Evolutionary conservation across 1,140 invertebrate genomes (phyloP), one percentile per base, ranked within the genome.

Genomic region (Nixonia krombeini): DNA sequence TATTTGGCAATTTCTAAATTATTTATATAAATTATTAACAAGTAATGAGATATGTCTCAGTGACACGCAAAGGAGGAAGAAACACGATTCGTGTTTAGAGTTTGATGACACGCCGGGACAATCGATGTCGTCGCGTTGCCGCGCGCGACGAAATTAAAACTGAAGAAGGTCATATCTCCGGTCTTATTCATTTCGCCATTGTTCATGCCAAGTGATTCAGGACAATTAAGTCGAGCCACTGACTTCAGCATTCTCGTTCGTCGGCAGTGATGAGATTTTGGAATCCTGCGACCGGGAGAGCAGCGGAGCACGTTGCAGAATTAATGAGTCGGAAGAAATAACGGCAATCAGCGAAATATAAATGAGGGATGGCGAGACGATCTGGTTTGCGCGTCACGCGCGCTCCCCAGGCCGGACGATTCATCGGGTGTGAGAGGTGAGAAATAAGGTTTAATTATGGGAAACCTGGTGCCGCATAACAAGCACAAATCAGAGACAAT

Each of bases 271-370:
- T 52, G 53, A 51, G 68, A 63, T 70, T 58, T 65, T 37, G 26
- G 38, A 18, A 40, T 23, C n/a, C 37, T 38, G 33, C 33, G 15
- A 26, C 23, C 46, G 76, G 75, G 58, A 59, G 58, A 59, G 52
- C 58, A 68, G 50, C 33, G 28, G 23, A 46, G 40, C 46, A 57
- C 52, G 53, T 62, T 52, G 57, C 57, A 44, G 70, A 78, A 65
- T 81, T 82, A 84, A 82, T 82, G 82, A 83, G 82, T 81, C 75
- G 79, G 74, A 82, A 81, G 78, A 76, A 83, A 82, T 83, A 81
- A 81, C 73, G 76, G 75, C 81, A 83, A 85, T 85, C 81, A 83
- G 77, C 78, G 65, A 85, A 84, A 82, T 84, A 82, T 82, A 82
- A 83, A 82, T 79, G 78, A 82, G 74, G 74, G 72, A 78, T 74